These are phyloP conservation scores for Phenganax stokvisi DNA, from an alignment of 92 coral and sea anemone species.

Conservation along the genomic window DNA sequence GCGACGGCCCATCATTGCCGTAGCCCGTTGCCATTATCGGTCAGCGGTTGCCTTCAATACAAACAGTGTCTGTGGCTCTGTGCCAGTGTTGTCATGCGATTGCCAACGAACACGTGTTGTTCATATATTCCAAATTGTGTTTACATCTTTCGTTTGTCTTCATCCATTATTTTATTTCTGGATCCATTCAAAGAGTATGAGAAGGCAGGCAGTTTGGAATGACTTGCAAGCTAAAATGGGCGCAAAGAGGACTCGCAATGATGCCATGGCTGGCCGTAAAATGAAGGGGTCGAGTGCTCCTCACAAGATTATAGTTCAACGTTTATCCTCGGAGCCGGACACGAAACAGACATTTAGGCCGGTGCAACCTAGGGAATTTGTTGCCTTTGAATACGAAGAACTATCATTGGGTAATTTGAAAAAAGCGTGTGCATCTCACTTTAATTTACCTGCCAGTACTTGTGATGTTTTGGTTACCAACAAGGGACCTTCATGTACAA, in stretches of 20 bases:
- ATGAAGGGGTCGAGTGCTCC: constrained; percentile 41
- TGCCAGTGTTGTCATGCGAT: neutral
- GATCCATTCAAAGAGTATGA: constrained; percentile 1
- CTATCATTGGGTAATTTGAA: constrained; percentile 27
- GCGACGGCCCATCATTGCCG: too few relatives aligned
- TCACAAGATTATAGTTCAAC: constrained; percentile 33
- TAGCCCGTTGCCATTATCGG: too few relatives aligned
- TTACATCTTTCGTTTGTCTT: neutral
- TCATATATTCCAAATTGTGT: neutral
- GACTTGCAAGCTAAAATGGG: constrained; percentile 15
- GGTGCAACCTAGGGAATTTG: constrained; percentile 33
- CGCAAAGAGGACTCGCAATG: constrained; percentile 1
- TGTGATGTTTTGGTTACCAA: constrained; percentile 10
- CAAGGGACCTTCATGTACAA: constrained; percentile 15
- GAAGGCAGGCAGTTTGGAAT: constrained; percentile 12
- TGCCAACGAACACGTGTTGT: neutral
- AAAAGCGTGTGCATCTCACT: constrained; percentile 19
- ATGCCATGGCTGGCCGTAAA: constrained; percentile 34
- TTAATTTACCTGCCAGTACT: constrained; percentile 3
- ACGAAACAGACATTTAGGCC: constrained; percentile 34
- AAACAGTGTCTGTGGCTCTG: neutral
- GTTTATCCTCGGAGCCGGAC: constrained; percentile 36
- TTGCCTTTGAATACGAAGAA: constrained; percentile 8
- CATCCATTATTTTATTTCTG: neutral
- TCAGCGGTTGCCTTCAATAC: too few relatives aligned